These are phyloP conservation scores for Melipona beecheii DNA, from an alignment of 2,888 invertebrate genomes.

Conservation along the genomic window DNA sequence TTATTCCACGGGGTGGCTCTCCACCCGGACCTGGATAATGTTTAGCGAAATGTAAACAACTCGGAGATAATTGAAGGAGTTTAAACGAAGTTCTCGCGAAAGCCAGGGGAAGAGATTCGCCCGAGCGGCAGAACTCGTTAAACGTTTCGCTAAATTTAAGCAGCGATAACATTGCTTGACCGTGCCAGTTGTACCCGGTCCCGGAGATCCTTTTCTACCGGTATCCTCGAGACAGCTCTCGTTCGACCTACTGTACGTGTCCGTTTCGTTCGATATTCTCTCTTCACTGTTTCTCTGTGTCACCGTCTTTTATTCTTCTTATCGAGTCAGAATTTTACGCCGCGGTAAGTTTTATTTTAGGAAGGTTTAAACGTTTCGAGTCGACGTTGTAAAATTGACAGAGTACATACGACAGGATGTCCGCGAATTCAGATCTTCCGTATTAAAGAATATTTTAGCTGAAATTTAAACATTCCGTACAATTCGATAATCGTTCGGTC, in stretches of 20 bases:
- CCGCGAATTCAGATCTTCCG: background rate
- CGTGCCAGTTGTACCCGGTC: background rate
- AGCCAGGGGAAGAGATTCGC: conserved; percentile 12
- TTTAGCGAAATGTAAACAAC: conserved; percentile 44
- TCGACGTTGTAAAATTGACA: too few species aligned
- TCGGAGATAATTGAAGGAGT: conserved; percentile 39
- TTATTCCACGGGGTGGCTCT: background rate
- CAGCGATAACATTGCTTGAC: conserved; percentile 31
- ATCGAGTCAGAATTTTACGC: background rate
- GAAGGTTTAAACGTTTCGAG: too few species aligned
- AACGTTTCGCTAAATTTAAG: conserved; percentile 19
- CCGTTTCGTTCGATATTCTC: background rate
- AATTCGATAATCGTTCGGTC: too few species aligned
- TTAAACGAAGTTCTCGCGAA: conserved; percentile 22
- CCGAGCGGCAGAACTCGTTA: conserved; percentile 17
- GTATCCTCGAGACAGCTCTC: background rate
- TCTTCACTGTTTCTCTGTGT: background rate
- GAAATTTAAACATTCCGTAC: background rate
- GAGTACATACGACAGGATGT: too few species aligned
- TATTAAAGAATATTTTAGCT: background rate
- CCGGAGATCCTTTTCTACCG: background rate
- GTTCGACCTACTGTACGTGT: background rate
- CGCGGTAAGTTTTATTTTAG: too few species aligned
- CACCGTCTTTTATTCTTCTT: too few species aligned
- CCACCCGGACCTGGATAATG: conserved; percentile 18